phyloP scores from a whole-genome alignment of 2,888 invertebrate species.

The Tridacna gigas region DNA sequence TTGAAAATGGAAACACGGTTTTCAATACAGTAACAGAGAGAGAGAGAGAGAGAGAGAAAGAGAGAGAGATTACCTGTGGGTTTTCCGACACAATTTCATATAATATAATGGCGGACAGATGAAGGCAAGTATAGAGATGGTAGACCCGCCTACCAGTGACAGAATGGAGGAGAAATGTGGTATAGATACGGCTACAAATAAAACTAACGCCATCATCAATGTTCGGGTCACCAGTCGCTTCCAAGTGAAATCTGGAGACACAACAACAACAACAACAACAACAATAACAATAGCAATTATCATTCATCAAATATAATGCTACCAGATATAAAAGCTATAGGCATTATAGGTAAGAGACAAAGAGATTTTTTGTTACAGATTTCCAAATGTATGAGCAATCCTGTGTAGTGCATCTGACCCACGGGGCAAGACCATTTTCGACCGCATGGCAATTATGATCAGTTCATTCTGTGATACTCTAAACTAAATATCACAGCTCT shows the following conservation, averaged over 20 bases:
- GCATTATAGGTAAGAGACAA: too few species aligned
- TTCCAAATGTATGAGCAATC: too few species aligned
- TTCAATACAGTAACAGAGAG: not conserved
- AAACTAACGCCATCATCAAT: slow-evolving; percentile 37
- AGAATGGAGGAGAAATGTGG: slow-evolving; percentile 63
- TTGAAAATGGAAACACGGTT: not conserved
- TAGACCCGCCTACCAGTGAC: slow-evolving; percentile 59
- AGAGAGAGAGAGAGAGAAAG: too few species aligned
- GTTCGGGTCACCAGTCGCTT: slow-evolving; percentile 52
- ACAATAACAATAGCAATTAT: not conserved
- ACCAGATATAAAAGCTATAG: too few species aligned
- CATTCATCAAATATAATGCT: too few species aligned
- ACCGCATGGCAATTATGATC: too few species aligned
- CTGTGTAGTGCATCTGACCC: too few species aligned
- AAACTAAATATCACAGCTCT: too few species aligned
- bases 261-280: not conserved
- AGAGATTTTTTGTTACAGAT: too few species aligned
- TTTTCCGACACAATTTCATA: slow-evolving; percentile 35
- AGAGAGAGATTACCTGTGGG: not conserved
- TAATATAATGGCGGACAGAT: slow-evolving; percentile 57
- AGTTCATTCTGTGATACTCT: too few species aligned
- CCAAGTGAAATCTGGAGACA: slow-evolving; percentile 53
- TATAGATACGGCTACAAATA: slow-evolving; percentile 52
- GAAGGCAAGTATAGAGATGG: slow-evolving; percentile 51
- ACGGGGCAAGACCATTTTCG: too few species aligned